Evolutionary conservation across 1,140 invertebrate genomes (phyloP).

Genomic region (Drosophila malerkotliana): DNA sequence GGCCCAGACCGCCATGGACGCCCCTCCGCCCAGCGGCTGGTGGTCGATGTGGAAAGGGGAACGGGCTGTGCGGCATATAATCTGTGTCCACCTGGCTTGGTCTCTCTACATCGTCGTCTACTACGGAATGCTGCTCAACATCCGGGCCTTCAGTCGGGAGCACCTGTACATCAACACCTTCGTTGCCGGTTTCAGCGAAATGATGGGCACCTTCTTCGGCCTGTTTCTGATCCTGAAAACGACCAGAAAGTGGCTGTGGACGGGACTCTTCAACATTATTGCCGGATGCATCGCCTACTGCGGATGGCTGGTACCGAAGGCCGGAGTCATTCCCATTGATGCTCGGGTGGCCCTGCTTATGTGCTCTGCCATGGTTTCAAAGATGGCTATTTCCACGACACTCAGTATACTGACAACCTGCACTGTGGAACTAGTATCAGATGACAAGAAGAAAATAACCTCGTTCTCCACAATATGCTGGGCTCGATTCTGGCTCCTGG

Average conservation of each 20-base stretch:
- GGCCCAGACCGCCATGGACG: constrained; percentile 77
- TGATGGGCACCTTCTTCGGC: constrained; percentile 83
- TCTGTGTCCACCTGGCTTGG: constrained; percentile 80
- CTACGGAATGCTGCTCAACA: constrained; percentile 84
- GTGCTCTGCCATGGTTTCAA: constrained; percentile 82
- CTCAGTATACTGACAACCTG: constrained; percentile 83
- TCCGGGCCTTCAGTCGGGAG: constrained; percentile 83
- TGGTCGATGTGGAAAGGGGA: constrained; percentile 81
- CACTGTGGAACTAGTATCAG: constrained; percentile 75
- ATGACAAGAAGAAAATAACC: constrained; percentile 77
- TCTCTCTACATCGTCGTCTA: constrained; percentile 83
- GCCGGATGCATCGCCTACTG: constrained; percentile 76
- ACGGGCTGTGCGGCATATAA: constrained; percentile 71
- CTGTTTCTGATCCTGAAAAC: constrained; percentile 79
- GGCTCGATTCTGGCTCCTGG: constrained; percentile 82
- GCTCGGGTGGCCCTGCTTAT: constrained; percentile 72
- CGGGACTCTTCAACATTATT: constrained; percentile 78
- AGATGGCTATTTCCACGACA: constrained; percentile 79
- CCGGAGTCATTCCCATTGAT: constrained; percentile 56
- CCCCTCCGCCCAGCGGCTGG: constrained; percentile 78
- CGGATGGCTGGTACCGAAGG: constrained; percentile 77
- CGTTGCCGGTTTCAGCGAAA: constrained; percentile 78
- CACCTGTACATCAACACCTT: constrained; percentile 83
- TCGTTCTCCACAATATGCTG: constrained; percentile 82
- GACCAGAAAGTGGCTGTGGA: constrained; percentile 77